Evolutionary conservation across 2,888 invertebrate species (phyloP), one percentile per base, ranked within the genome.

Genomic region (Achlya flavicornis): DNA sequence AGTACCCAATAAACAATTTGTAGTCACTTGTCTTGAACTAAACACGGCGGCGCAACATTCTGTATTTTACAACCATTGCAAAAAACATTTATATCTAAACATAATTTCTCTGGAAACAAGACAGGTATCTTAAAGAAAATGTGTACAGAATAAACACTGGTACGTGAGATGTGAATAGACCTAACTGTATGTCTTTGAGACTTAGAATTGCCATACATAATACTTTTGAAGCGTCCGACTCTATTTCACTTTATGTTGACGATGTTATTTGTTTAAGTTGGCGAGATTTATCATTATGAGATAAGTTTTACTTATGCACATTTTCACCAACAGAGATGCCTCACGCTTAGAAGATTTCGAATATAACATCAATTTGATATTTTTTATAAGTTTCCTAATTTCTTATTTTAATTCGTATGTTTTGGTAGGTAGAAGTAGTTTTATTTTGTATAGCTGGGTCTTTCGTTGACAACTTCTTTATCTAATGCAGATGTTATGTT

Each of bases 51-150:
- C 41, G 41, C 46, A 46, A 46, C 46, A 46, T 46, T 46, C 5
- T 14, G n/a, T 46, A 46, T 46, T 46, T n/a, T n/a, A 14, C 46
- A 46, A 46, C 46, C 46, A 6, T 46, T n/a, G 46, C 46, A n/a
- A 46, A n/a, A n/a, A n/a, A n/a, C n/a, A 46, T n/a, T 46, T 46
- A 46, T 77, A 75, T 77, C 71, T 73, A 71, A 65, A 67, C 71
- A 73, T 71, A 74, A 73, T 75, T 76, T 77, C 64, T 72, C 64
- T 16, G 57, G 62, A 59, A 60, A 64, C 62, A 26, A 68, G 66
- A 67, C 68, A 19, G 11, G 10, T 41, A 12, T 19, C 26, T 61
- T 38, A n/a, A 57, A 58, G 58, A 58, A 38, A 38, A 59, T 59
- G 38, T 59, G 35, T 16, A 59, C 11, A 48, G 10, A 38, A 57